phyloP scores from a whole-genome alignment of 2,888 invertebrate genomes.

The Pristionchus arcanus region DNA sequence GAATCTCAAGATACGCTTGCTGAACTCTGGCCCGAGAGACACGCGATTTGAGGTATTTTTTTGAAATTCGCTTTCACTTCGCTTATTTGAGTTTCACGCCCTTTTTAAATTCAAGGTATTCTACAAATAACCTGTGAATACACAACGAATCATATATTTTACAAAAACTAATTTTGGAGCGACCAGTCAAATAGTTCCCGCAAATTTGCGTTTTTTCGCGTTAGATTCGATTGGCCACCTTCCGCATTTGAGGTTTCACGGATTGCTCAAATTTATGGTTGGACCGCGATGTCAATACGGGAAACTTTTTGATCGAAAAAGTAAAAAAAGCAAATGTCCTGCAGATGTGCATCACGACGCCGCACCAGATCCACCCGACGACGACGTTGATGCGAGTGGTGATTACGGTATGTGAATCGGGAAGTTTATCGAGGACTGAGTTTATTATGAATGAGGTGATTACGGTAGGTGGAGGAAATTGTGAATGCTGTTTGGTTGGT shows the following conservation, averaged over 20 bases:
- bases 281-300: not conserved
- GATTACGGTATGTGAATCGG: not conserved
- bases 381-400: not conserved
- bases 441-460: not conserved
- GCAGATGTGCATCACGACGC: constrained; percentile 25
- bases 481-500: too few relatives aligned
- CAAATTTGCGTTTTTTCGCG: too few relatives aligned
- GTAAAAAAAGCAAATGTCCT: not conserved
- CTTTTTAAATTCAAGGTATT: not conserved
- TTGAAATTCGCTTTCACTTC: not conserved
- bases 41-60: constrained; percentile 30
- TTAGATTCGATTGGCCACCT: too few relatives aligned
- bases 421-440: not conserved
- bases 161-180: too few relatives aligned
- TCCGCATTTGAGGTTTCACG: not conserved
- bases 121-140: too few relatives aligned
- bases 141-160: too few relatives aligned
- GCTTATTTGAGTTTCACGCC: not conserved
- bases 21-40: constrained; percentile 22
- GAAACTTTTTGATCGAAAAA: not conserved
- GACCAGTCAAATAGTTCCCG: too few relatives aligned
- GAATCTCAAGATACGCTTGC: not conserved
- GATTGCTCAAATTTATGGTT: not conserved
- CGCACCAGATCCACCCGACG: not conserved
- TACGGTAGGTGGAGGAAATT: not conserved